Evolutionary conservation across 1,140 invertebrate genomes (phyloP).

Genomic region (Zaprionus africanus): DNA sequence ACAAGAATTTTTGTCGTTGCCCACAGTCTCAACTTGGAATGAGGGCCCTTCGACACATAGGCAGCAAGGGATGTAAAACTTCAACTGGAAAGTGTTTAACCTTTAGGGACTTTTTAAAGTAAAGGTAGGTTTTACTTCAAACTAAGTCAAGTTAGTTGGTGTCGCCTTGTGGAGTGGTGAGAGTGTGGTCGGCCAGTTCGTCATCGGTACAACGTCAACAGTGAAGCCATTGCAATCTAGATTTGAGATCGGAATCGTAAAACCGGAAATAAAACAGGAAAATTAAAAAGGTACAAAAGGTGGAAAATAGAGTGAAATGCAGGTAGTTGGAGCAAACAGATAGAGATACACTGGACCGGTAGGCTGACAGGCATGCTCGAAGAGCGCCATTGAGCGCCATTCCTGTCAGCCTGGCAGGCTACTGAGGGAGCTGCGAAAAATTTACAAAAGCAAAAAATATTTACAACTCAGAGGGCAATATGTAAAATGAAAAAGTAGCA

Average conservation of each 20-base stretch:
- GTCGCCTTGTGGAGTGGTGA: not conserved
- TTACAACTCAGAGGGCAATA: slow-evolving; percentile 79
- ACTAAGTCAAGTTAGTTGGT: slow-evolving; percentile 9
- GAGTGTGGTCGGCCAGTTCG: slow-evolving; percentile 16
- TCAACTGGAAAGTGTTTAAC: slow-evolving; percentile 11
- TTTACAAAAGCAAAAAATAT: slow-evolving; percentile 59
- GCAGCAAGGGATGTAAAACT: not conserved
- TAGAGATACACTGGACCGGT: slow-evolving; percentile 35
- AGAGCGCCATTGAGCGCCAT: slow-evolving; percentile 50
- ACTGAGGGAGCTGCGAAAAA: slow-evolving; percentile 60
- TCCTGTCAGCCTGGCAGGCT: slow-evolving; percentile 11
- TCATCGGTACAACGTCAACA: slow-evolving; percentile 36
- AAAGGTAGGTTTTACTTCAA: slow-evolving; percentile 34
- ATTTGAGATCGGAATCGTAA: slow-evolving; percentile 84
- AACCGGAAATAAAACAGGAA: slow-evolving; percentile 84
- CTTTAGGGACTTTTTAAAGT: slow-evolving; percentile 31
- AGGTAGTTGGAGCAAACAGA: slow-evolving; percentile 72
- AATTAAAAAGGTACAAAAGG: slow-evolving; percentile 85
- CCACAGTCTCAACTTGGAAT: not conserved
- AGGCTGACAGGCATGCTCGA: slow-evolving; percentile 59
- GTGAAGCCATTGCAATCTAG: slow-evolving; percentile 74
- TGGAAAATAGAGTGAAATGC: slow-evolving; percentile 68
- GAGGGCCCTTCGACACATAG: slow-evolving; percentile 7
- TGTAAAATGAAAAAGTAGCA: slow-evolving; percentile 70
- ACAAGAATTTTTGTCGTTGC: slow-evolving; percentile 40